These are phyloP conservation scores for Conger conger DNA, from an alignment of 2,113 vertebrate genomes.

Conservation along the genomic window DNA sequence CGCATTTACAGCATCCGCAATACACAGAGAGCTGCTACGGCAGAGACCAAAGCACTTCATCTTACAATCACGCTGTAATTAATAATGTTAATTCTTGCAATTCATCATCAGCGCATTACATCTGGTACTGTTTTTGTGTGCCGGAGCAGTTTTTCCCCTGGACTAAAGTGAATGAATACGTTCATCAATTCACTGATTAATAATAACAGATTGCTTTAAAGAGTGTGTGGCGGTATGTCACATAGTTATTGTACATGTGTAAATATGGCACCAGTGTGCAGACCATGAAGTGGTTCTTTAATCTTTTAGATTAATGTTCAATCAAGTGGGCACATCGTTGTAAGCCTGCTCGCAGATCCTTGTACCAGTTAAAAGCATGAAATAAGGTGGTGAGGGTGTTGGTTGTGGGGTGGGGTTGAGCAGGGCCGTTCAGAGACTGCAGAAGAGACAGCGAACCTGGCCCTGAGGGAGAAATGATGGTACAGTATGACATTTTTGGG, in stretches of 20 bases:
- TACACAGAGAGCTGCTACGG: background rate
- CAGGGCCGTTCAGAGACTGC: background rate
- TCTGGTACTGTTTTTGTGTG: background rate
- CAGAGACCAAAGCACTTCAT: background rate
- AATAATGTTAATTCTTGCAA: background rate
- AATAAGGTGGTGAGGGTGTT: background rate
- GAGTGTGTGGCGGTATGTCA: background rate
- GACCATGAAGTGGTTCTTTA: background rate
- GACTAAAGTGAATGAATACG: background rate
- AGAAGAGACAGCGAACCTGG: slow-evolving; percentile 29
- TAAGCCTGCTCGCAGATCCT: background rate
- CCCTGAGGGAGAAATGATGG: slow-evolving; percentile 57
- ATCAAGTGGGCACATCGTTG: background rate
- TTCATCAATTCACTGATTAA: background rate
- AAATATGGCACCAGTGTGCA: background rate
- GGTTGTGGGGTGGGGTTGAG: background rate
- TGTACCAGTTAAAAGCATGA: background rate
- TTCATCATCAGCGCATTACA: background rate
- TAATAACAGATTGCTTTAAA: background rate
- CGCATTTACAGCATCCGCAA: background rate
- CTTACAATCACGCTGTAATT: background rate
- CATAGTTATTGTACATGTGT: background rate
- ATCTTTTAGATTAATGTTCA: background rate
- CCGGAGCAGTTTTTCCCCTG: too few relatives aligned
- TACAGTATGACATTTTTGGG: slow-evolving; percentile 71